phyloP scores from a whole-genome alignment of 2,888 invertebrate genomes.

The Dione juno region DNA sequence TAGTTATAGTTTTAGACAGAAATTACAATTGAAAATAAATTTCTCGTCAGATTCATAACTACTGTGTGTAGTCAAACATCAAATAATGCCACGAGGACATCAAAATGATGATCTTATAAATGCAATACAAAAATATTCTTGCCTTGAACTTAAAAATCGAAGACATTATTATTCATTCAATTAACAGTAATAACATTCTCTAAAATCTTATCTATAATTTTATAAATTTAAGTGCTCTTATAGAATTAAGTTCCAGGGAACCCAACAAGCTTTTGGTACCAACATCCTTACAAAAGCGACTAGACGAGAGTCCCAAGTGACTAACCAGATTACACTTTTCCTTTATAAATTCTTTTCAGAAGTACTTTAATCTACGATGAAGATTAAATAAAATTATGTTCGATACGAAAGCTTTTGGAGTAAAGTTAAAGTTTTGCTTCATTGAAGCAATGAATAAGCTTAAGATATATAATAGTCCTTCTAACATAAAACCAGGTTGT shows the following conservation, averaged over 20 bases:
- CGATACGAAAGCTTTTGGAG: slow-evolving; percentile 3
- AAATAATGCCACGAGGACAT: no score
- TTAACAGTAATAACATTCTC: not conserved
- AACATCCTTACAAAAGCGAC: not conserved
- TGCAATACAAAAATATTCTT: not conserved
- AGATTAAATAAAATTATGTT: slow-evolving; percentile 13
- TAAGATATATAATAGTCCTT: not conserved
- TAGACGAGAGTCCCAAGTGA: not conserved
- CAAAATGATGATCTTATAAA: no score
- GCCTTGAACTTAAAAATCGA: not conserved
- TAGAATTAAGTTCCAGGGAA: not conserved
- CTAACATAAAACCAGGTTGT: not conserved
- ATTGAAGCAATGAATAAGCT: slow-evolving; percentile 1
- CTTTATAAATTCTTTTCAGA: slow-evolving; percentile 4
- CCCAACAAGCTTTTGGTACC: no score
- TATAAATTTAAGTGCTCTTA: not conserved
- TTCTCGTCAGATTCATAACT: no score
- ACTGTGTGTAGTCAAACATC: no score
- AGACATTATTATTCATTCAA: not conserved
- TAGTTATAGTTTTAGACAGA: no score
- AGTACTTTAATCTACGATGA: not conserved
- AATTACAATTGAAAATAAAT: no score
- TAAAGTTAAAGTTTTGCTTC: no score
- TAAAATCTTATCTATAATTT: not conserved
- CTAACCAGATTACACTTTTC: slow-evolving; percentile 8